Evolutionary conservation across 1,140 invertebrate species (phyloP).

Genomic region (Dryas iulia): DNA sequence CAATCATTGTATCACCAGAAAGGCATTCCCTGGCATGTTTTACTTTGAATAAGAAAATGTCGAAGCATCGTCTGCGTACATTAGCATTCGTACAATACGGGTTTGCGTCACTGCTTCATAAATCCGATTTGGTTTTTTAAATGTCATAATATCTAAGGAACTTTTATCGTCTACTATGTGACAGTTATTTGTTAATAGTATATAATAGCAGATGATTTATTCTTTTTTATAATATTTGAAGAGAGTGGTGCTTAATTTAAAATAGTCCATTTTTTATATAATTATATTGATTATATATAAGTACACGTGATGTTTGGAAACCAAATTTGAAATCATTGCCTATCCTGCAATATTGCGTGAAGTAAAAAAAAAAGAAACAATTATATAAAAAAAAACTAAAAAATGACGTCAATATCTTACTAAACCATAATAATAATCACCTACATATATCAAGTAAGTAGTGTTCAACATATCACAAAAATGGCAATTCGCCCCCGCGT

Average conservation of each 20-base stretch:
- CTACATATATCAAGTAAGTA: neutral
- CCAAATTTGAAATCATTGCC: too few relatives aligned
- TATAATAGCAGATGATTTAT: too few relatives aligned
- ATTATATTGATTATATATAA: too few relatives aligned
- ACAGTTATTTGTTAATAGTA: neutral
- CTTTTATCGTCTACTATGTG: neutral
- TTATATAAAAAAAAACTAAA: neutral
- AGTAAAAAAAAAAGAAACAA: too few relatives aligned
- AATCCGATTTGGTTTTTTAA: slow-evolving; percentile 22
- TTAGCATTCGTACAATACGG: slow-evolving; percentile 18
- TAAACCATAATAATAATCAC: neutral
- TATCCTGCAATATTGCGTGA: too few relatives aligned
- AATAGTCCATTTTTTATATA: too few relatives aligned
- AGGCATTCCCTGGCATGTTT: slow-evolving; percentile 17
- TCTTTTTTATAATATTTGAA: too few relatives aligned
- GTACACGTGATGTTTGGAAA: too few relatives aligned
- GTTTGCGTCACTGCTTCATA: slow-evolving; percentile 17
- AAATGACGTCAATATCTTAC: neutral
- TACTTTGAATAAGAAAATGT: slow-evolving; percentile 8
- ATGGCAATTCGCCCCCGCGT: slow-evolving; percentile 6
- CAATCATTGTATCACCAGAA: slow-evolving; percentile 20
- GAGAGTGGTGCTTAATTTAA: too few relatives aligned
- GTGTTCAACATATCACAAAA: neutral
- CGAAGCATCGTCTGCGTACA: slow-evolving; percentile 14
- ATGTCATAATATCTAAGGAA: slow-evolving; percentile 4